Conservation (phyloP, 1,140 invertebrate genomes). For the Drosophila rufa region DNA sequence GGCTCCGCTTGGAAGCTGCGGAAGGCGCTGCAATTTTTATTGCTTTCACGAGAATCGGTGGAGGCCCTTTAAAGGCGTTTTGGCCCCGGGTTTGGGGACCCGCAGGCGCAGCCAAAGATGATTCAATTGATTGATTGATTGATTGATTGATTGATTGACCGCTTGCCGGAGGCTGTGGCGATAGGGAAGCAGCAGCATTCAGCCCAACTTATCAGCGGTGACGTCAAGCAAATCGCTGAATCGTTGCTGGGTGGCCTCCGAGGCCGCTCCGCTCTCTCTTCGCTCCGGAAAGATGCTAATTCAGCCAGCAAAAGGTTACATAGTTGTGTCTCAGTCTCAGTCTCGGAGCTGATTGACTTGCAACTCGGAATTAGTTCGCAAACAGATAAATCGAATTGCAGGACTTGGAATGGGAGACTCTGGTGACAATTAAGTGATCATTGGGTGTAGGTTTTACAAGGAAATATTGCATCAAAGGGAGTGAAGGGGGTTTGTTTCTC, state of each 20-base stretch:
- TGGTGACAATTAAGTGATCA: slow-evolving; percentile 3
- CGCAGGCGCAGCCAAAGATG: slow-evolving; percentile 43
- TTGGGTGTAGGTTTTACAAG: neutral
- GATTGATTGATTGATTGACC: slow-evolving; percentile 60
- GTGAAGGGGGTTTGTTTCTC: too few species aligned
- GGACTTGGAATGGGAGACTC: neutral
- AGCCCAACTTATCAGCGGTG: slow-evolving; percentile 16
- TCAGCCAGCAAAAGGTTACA: neutral
- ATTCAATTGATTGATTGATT: slow-evolving; percentile 78
- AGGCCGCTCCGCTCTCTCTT: too few species aligned
- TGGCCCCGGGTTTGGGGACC: neutral
- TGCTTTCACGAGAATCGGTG: slow-evolving; percentile 70
- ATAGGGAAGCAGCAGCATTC: neutral
- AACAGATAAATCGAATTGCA: neutral
- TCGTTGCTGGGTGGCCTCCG: slow-evolving; percentile 21
- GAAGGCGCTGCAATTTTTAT: slow-evolving; percentile 79
- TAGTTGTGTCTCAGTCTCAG: neutral
- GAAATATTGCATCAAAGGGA: too few species aligned
- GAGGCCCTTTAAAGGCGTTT: slow-evolving; percentile 69
- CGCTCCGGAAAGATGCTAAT: slow-evolving; percentile 8
- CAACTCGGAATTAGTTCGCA: neutral
- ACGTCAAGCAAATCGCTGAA: slow-evolving; percentile 41
- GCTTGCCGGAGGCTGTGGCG: slow-evolving; percentile 11
- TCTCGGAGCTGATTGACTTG: slow-evolving; percentile 5
- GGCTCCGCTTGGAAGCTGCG: neutral